Conservation (phyloP, 2,113 vertebrate genomes). For the Climacteris rufus region DNA sequence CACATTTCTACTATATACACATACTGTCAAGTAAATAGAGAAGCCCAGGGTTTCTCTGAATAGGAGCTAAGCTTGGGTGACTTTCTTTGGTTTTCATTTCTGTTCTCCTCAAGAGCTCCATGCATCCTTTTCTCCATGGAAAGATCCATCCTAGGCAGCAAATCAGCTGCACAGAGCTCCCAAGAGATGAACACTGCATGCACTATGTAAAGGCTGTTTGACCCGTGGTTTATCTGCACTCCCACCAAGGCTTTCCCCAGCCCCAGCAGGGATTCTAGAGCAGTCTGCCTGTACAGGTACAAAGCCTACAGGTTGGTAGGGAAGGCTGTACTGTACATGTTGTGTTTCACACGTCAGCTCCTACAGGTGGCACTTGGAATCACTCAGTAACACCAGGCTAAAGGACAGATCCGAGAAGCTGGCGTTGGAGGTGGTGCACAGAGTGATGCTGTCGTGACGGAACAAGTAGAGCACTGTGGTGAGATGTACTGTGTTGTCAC, state of each 20-base stretch:
- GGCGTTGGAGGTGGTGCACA: background rate
- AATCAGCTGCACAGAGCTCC: background rate
- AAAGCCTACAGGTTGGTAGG: background rate
- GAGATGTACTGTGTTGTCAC: fast-evolving
- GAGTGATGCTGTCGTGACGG: background rate
- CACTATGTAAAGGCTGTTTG: background rate
- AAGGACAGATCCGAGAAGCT: fast-evolving
- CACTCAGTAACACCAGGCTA: background rate
- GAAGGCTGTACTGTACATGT: background rate
- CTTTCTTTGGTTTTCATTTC: background rate
- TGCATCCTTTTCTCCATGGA: background rate
- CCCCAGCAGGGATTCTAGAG: background rate
- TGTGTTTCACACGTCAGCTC: background rate
- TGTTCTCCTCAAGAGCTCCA: background rate
- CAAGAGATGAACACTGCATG: background rate
- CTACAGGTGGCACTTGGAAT: background rate
- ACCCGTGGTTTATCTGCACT: background rate
- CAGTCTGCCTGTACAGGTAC: background rate
- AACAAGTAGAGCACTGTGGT: background rate
- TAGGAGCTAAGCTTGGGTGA: background rate
- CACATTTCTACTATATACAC: background rate
- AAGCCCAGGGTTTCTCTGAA: background rate
- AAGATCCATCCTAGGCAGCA: background rate
- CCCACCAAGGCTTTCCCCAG: background rate
- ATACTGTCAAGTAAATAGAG: background rate